Percentiles rank a stretch among this genome's conserved stretches.
These are phyloP conservation scores for Cyrtorhinus lividipennis DNA, from an alignment of 1,140 invertebrate genomes.

Conservation along the genomic window DNA sequence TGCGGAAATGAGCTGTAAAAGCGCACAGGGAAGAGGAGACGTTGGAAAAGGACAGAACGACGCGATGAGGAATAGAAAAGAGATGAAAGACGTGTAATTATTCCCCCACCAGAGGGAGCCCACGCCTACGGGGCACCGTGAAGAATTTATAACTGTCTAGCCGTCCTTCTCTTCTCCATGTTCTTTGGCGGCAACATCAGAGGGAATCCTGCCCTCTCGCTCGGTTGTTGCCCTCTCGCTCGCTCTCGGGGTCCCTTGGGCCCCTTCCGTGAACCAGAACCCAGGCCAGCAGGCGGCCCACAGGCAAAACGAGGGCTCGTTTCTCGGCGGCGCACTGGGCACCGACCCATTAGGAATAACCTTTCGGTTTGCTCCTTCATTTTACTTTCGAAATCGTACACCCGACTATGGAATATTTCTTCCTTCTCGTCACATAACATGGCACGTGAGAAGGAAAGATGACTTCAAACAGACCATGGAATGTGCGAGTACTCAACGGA, in stretches of 20 bases:
- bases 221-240: neutral
- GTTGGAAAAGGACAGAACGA: neutral
- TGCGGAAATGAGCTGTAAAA: conserved; percentile 2
- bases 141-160: conserved; percentile 10
- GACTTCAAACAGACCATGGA: too few species aligned
- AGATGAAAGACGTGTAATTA: conserved; percentile 10
- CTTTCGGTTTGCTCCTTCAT: neutral
- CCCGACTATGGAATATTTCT: too few species aligned
- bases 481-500: too few species aligned
- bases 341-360: neutral
- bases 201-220: neutral
- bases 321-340: neutral
- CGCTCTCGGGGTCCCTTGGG: neutral
- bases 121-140: conserved; percentile 5
- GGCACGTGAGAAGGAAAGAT: too few species aligned
- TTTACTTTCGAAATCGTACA: too few species aligned
- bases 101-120: neutral
- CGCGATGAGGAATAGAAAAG: neutral
- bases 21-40: neutral
- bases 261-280: neutral
- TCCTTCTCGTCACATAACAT: too few species aligned
- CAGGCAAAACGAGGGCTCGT: neutral
- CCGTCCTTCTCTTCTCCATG: conserved; percentile 3
- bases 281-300: neutral
- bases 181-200: conserved; percentile 5